Base-by-base conservation (phyloP, 64 coral and sea anemone genomes). In the Montipora cactus region DNA sequence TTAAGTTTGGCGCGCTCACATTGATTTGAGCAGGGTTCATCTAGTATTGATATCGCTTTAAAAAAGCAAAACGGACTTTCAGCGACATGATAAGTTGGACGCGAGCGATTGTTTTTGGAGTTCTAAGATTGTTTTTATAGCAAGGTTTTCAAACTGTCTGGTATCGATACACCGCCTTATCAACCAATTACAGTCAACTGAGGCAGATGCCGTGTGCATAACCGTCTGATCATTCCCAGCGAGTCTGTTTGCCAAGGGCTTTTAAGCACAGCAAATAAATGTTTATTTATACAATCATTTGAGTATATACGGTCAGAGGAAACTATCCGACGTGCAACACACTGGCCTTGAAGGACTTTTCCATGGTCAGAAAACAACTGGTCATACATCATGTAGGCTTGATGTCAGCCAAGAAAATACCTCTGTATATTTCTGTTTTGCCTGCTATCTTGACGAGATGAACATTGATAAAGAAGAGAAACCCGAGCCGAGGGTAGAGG, bases 181-280 rank as follows among this genome's bases (percentile, higher is more conserved):
- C 64, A 86, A 71, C 66, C 82, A 86, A 86, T 86, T 86, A 86
- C 82, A 86, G 82, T 86, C 82, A 86, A 86, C 82, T 50, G 66
- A 50, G 8, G 2, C 15, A 86, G 82, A 86, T 71, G 82, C 82
- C 66, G 44, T 46, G 12, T 49, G 82, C 4, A 4, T 14, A 86
- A 72, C 50, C 82, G 64, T 49, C 16, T 86, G 47, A 8, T 44
- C 44, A 70, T 86, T 47, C 66, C 3, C 8, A 16, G 28, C 18
- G 20, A 86, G 66, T 86, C 82, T 86, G 82, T 86, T 86, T 86
- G 48, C 82, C 13, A 4, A 16, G 66, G 7, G 47, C 19, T 18
- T 45, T 48, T 18, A 50, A 86, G 49, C 48, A 12, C 0, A 0
- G 82, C 47, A 86, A 86, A 51, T 51, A 72, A 72, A 64, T 12